Base-by-base conservation (phyloP, 2,797 vertebrate genomes). In the Ceryle rudis region DNA sequence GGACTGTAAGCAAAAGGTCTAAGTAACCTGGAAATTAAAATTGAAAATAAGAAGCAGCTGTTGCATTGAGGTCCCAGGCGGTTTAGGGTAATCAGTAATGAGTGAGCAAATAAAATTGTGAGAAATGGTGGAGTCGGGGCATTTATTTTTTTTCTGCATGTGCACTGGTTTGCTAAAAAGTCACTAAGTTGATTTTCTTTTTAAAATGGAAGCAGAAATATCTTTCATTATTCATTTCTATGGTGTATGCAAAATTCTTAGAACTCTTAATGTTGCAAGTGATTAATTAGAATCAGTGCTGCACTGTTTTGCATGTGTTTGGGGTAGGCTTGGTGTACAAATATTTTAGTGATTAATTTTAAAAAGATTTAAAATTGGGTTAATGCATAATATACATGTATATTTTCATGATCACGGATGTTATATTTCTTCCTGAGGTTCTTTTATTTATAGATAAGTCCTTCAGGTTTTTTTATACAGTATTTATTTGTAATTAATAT, bases 11-110 rank as follows among this genome's bases (percentile, higher is more conserved):
- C 21, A 66, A 84, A 90, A 84, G 52, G 19, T 67, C 51, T 90
- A 72, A 95, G 52, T 89, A 74, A 83, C 35, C 4, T 69, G 67
- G 84, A 84, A 78, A 84, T 89, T 83, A 74, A 86, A 95, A 93
- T 20, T 37, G 47, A 44, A 87, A 87, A 74, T 55, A 86, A 73
- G 81, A 77, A 85, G 26, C n/a, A 60, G 61, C 37, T 90, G 49
- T 64, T 81, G 15, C 52, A 11, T 15, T 52, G 49, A 60, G 44
- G 46, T 90, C 46, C 26, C 26, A 65, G 14, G 20, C 64, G 55
- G 35, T 74, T 91, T 71, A 61, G 21, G 44, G n/a, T 58, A 61
- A 46, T 66, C 39, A 37, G 16, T 89, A 80, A 57, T 52, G 47
- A 86, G 51, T 7, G 31, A 89, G 26, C 20, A 73, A 57, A 49